These are phyloP conservation scores for Apis dorsata DNA, from an alignment of 1,140 invertebrate genomes.

Conservation along the genomic window DNA sequence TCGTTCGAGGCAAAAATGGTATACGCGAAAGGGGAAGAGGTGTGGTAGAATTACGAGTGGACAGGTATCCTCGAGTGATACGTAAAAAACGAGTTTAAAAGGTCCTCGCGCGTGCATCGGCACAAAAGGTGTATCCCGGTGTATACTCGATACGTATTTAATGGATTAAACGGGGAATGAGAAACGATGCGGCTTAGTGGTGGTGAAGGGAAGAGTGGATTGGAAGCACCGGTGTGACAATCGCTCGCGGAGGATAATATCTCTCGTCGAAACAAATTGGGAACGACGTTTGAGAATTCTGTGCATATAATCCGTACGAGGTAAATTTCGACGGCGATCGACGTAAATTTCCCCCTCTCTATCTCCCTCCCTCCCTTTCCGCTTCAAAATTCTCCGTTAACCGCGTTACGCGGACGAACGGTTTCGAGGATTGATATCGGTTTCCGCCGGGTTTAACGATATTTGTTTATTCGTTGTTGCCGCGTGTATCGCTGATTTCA, in stretches of 20 bases:
- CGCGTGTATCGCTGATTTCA: background rate
- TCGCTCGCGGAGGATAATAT: background rate
- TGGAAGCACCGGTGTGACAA: background rate
- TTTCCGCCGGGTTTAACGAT: too few species aligned
- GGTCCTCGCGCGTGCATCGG: background rate
- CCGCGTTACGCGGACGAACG: background rate
- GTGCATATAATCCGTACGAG: background rate
- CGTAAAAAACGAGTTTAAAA: background rate
- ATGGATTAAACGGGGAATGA: conserved; percentile 6
- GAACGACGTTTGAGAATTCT: background rate
- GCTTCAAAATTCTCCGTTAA: background rate
- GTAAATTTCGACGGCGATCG: too few species aligned
- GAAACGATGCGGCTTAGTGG: background rate
- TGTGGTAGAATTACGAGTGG: conserved; percentile 1
- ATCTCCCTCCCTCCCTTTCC: too few species aligned
- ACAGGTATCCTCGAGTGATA: background rate
- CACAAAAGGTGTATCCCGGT: background rate
- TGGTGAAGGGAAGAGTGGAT: background rate
- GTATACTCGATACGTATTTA: conserved; percentile 9
- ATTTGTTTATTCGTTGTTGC: background rate
- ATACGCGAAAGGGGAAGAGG: background rate
- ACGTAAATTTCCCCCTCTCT: background rate
- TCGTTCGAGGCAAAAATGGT: background rate
- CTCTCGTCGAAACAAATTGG: conserved; percentile 4
- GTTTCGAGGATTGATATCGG: too few species aligned